phyloP scores from a whole-genome alignment of 2,113 vertebrate genomes.

The Plotosus lineatus region DNA sequence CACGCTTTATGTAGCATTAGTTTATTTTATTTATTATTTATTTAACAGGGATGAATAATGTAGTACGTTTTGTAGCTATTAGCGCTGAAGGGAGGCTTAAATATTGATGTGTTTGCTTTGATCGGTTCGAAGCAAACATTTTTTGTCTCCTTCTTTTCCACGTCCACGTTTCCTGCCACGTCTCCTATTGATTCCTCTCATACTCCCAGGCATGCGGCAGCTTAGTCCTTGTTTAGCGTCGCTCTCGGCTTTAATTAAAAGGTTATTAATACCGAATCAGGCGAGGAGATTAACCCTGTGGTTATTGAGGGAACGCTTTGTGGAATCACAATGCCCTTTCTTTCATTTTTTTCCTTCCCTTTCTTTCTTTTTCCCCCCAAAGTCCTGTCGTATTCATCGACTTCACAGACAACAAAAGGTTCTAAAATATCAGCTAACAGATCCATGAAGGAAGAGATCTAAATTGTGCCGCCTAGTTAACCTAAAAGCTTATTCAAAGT shows the following conservation, averaged over 20 bases:
- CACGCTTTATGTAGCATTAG: not conserved
- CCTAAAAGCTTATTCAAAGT: constrained; percentile 49
- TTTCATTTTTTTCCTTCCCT: not conserved
- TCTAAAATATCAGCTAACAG: constrained; percentile 51
- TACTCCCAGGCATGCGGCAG: constrained; percentile 39
- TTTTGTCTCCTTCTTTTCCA: constrained; percentile 34
- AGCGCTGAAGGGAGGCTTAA: not conserved
- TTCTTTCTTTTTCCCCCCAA: not conserved
- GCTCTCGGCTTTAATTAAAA: constrained; percentile 62
- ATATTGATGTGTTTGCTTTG: constrained; percentile 32
- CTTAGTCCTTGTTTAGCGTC: constrained; percentile 55
- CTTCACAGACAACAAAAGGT: constrained; percentile 50
- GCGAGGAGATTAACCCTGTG: constrained; percentile 54
- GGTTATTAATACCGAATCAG: constrained; percentile 59
- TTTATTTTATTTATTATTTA: not conserved
- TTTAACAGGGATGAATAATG: not conserved
- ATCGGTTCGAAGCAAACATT: constrained; percentile 40
- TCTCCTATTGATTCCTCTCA: constrained; percentile 49
- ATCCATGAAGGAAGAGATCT: constrained; percentile 49
- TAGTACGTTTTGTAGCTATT: not conserved
- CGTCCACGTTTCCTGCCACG: constrained; percentile 14
- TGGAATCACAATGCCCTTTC: constrained; percentile 49
- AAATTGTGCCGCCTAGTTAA: constrained; percentile 49
- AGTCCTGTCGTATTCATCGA: constrained; percentile 52
- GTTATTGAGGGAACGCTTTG: constrained; percentile 54